Base-by-base conservation (phyloP, 1,140 invertebrate species). In the Parapsyche elsis region DNA sequence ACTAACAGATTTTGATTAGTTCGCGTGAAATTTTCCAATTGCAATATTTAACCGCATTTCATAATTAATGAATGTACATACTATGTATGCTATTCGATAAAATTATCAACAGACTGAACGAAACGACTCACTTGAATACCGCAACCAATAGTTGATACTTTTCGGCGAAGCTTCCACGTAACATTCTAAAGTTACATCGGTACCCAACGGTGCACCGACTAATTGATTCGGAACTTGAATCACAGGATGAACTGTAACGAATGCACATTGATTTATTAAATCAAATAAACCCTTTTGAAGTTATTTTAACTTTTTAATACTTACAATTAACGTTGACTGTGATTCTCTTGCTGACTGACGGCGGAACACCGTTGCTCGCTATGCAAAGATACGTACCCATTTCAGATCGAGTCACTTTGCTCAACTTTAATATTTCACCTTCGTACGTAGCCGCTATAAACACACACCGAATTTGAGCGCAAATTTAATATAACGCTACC, bases 351-450 rank as follows among this genome's bases (percentile, higher is more conserved):
- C 94, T 95, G 84, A 96, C 93, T 61, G 94, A 91, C 23, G 95
- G 95, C 30, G 94, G 94, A 14, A 95, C 91, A 45, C 92, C 92
- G 82, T 95, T 96, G 83, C 91, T 93, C n/a, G 95, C 95, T 61
- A 96, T 95, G 87, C 94, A 96, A 67, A 95, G 88, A 87, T 96
- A 96, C 76, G 94, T 93, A n/a, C 94, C 94, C 95, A 97, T 97
- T 86, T 97, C 95, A 74, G 93, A 92, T 74, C 96, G 90, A 78
- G 93, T 94, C 84, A 97, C 94, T 88, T 95, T 95, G 61, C 90
- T 91, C 81, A 97, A 88, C 82, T 92, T 92, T 77, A 97, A 86
- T 12, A 94, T 91, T 84, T 95, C 93, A 53, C 94, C 94, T 81
- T 93, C 88, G 80, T 88, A 91, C 9, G 91, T 88, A 19, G 88